A percentile compares a stretch with the other conserved stretches of the same genome.
phyloP scores from a whole-genome alignment of 2,113 vertebrate genomes.

The Onychostoma macrolepis region DNA sequence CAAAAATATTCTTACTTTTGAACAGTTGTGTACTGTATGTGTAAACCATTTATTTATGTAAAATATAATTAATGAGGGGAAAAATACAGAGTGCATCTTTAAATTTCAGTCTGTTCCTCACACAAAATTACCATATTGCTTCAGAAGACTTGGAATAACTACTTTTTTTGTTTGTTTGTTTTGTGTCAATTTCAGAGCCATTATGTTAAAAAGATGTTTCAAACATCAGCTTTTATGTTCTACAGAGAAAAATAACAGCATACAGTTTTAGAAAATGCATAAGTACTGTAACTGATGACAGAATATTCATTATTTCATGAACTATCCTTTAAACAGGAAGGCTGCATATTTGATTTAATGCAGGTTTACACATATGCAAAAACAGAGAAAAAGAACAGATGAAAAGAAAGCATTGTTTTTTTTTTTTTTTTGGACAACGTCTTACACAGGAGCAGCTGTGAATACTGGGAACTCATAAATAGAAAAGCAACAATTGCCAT shows the following conservation, averaged over 20 bases:
- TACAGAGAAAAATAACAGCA: background rate
- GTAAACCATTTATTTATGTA: too few species aligned
- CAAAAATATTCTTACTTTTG: too few species aligned
- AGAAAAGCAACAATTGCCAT: background rate
- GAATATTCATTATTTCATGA: background rate
- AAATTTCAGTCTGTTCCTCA: background rate
- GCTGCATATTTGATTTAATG: background rate
- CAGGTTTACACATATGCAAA: background rate
- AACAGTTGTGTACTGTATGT: too few species aligned
- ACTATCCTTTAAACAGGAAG: background rate
- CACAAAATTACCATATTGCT: background rate
- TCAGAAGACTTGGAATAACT: background rate
- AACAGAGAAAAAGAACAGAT: background rate
- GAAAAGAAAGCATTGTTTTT: background rate
- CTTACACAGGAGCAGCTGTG: conserved; percentile 23
- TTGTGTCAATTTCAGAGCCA: too few species aligned
- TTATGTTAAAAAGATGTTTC: background rate
- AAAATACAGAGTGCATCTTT: background rate
- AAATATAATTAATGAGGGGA: background rate
- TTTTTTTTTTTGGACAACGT: background rate
- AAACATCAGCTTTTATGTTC: background rate
- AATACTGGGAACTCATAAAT: conserved; percentile 12
- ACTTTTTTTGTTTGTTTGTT: background rate
- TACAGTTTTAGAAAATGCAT: background rate
- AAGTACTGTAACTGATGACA: background rate